These are phyloP conservation scores for Otus sunia DNA, from an alignment of 2,113 vertebrate genomes.

Conservation along the genomic window DNA sequence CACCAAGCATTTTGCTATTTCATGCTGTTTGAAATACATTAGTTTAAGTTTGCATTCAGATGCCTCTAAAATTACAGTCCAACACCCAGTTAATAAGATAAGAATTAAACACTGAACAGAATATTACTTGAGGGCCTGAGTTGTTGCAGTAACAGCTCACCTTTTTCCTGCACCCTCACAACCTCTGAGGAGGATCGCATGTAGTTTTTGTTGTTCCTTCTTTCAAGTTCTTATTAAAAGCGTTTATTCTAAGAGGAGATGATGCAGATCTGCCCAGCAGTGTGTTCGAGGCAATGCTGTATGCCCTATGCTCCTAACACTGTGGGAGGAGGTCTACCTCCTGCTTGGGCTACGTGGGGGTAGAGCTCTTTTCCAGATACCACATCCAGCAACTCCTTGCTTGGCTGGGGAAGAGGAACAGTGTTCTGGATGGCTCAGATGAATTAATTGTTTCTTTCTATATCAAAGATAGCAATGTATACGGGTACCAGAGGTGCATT, in stretches of 20 bases:
- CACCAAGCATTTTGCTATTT: background rate
- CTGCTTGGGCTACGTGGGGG: background rate
- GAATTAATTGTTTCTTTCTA: background rate
- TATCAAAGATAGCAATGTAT: background rate
- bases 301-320: fast-evolving
- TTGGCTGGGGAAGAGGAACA: background rate
- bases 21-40: background rate
- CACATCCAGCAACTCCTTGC: background rate
- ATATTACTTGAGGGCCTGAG: background rate
- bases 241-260: background rate
- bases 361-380: background rate
- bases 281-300: background rate
- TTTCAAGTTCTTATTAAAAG: background rate
- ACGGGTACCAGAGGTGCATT: background rate
- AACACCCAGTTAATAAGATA: background rate
- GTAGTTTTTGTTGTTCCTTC: background rate
- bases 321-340: background rate
- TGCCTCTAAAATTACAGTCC: background rate
- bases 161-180: background rate
- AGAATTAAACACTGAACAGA: background rate
- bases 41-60: background rate
- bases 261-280: background rate
- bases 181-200: fast-evolving
- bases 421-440: background rate
- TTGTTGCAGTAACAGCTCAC: background rate